Conservation (phyloP, 2,797 vertebrate genomes). For the Alfaro cultratus region DNA sequence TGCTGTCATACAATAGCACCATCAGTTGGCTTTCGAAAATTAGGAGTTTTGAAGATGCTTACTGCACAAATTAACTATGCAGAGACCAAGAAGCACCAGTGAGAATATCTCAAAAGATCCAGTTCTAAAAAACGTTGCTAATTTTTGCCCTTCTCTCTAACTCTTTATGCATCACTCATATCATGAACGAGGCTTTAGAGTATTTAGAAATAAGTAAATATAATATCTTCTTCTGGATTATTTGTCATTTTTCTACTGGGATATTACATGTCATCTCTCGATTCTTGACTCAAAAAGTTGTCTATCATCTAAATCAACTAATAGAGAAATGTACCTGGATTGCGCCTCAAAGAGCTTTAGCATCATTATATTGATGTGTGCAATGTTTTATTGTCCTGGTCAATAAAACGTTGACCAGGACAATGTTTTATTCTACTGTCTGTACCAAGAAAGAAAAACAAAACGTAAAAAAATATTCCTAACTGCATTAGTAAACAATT, state of each 20-base stretch:
- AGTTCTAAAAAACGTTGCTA: not conserved
- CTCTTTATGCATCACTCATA: not conserved
- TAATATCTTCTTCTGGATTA: not conserved
- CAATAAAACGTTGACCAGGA: too few species aligned
- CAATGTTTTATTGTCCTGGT: too few species aligned
- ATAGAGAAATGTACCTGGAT: not conserved
- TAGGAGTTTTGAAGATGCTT: slow-evolving; percentile 8
- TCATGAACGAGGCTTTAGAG: not conserved
- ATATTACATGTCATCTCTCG: not conserved
- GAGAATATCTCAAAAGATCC: not conserved
- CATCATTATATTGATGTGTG: too few species aligned
- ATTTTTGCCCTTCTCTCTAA: not conserved
- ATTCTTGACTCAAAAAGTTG: not conserved
- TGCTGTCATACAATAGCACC: slow-evolving; percentile 29
- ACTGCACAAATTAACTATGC: not conserved
- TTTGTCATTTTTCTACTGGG: not conserved
- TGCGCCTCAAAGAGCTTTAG: not conserved
- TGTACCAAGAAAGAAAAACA: not conserved
- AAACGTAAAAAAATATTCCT: not conserved
- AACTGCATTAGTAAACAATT: not conserved
- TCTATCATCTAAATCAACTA: not conserved
- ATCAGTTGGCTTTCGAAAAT: slow-evolving; percentile 61
- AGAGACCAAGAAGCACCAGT: not conserved
- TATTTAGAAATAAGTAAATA: not conserved
- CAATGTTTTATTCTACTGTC: not conserved